These are phyloP conservation scores for Brachyhypopomus occidentalis DNA, from an alignment of 2,113 vertebrate genomes.

Conservation along the genomic window DNA sequence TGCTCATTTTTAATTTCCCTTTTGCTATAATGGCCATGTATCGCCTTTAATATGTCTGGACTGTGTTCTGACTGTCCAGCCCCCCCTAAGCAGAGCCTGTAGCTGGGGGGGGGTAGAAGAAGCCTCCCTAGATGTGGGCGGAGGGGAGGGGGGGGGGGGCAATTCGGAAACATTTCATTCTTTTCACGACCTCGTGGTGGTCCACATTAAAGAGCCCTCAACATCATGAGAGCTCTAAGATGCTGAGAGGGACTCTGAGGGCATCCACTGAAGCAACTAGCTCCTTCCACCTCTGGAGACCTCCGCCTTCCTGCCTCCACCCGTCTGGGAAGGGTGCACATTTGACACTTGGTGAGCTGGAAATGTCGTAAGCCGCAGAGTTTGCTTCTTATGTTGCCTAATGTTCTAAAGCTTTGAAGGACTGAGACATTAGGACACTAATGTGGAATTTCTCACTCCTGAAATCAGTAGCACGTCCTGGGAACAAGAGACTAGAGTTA, in stretches of 20 bases:
- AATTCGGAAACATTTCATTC: conserved; percentile 45
- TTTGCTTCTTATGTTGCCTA: conserved; percentile 25
- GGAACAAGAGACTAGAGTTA: conserved; percentile 25
- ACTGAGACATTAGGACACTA: conserved; percentile 45
- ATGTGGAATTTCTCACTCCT: conserved; percentile 47
- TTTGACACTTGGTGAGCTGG: conserved; percentile 40
- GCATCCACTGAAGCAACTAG: conserved; percentile 53
- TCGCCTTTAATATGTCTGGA: conserved; percentile 12
- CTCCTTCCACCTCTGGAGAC: conserved; percentile 50
- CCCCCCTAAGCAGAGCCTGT: conserved; percentile 7
- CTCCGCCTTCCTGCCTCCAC: neutral
- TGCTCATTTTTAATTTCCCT: neutral
- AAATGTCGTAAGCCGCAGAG: conserved; percentile 25
- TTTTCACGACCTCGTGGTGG: conserved; percentile 54
- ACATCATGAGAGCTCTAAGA: conserved; percentile 53
- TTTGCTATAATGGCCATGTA: neutral
- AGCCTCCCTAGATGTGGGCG: neutral
- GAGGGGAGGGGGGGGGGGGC: neutral
- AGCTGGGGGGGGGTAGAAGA: conserved; percentile 11
- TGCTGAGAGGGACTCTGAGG: conserved; percentile 42
- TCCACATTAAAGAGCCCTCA: conserved; percentile 51
- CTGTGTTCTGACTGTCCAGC: neutral
- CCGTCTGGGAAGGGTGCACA: conserved; percentile 8
- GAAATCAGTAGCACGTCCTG: conserved; percentile 19
- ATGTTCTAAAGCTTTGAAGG: conserved; percentile 37